phyloP scores from a whole-genome alignment of 1,140 invertebrate genomes.

The Heliconius himera region DNA sequence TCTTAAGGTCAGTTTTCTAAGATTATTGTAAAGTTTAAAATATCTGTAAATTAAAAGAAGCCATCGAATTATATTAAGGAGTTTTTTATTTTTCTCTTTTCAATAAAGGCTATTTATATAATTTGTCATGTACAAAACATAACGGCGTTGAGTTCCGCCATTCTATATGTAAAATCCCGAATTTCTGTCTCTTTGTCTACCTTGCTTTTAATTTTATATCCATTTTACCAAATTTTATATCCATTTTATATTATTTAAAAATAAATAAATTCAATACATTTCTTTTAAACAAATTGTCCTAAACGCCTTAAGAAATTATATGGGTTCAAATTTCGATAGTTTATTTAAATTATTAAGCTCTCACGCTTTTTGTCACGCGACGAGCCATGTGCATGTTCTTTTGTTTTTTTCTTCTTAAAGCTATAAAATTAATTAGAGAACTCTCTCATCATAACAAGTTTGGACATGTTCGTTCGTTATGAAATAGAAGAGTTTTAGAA shows the following conservation, averaged over 20 bases:
- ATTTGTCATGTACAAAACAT: background rate
- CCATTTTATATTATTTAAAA: too few relatives aligned
- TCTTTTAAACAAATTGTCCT: slow-evolving; percentile 13
- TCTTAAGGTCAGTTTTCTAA: too few relatives aligned
- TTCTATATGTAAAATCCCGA: background rate
- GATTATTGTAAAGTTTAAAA: too few relatives aligned
- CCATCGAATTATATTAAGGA: too few relatives aligned
- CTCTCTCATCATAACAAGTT: slow-evolving; percentile 31
- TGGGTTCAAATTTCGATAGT: slow-evolving; percentile 8
- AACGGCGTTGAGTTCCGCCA: slow-evolving; percentile 7
- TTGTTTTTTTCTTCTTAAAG: slow-evolving; percentile 28
- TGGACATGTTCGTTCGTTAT: slow-evolving; percentile 9
- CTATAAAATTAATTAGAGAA: slow-evolving; percentile 31
- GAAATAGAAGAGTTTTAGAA: background rate
- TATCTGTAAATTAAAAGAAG: too few relatives aligned
- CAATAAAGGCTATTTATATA: too few relatives aligned
- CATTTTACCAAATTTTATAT: too few relatives aligned
- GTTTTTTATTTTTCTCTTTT: too few relatives aligned
- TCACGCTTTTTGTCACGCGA: slow-evolving; percentile 32
- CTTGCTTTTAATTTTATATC: too few relatives aligned
- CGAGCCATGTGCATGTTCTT: slow-evolving; percentile 20
- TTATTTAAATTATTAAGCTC: slow-evolving; percentile 18
- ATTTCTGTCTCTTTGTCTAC: too few relatives aligned
- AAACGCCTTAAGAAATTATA: background rate
- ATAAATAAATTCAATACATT: background rate